Evolutionary conservation across 1,140 invertebrate species (phyloP).

Genomic region (Hirudo medicinalis): DNA sequence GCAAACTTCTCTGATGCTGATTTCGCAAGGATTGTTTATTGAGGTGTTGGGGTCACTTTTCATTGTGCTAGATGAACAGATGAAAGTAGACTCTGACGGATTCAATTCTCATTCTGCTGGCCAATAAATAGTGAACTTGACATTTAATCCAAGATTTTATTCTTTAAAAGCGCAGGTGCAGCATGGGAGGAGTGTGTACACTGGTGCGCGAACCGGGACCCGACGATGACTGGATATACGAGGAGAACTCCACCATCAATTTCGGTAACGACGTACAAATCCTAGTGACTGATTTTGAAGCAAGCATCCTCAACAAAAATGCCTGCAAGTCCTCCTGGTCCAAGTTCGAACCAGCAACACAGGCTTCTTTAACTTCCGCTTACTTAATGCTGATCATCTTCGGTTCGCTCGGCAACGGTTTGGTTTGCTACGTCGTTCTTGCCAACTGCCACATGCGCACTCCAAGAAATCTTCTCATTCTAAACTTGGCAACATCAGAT

Average conservation of each 20-base stretch:
- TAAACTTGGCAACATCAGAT: conserved; percentile 75
- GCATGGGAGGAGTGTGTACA: background rate
- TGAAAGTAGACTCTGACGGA: too few relatives aligned
- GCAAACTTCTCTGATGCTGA: too few relatives aligned
- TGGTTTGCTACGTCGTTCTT: conserved; percentile 63
- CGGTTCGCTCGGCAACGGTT: conserved; percentile 61
- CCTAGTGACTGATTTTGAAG: background rate
- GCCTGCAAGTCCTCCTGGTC: background rate
- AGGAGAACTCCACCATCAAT: background rate
- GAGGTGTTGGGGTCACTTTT: too few relatives aligned
- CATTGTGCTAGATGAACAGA: too few relatives aligned
- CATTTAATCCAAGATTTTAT: too few relatives aligned
- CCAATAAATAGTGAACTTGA: too few relatives aligned
- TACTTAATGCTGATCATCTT: conserved; percentile 62
- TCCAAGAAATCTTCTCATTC: conserved; percentile 71
- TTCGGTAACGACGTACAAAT: background rate
- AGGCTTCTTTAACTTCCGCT: conserved; percentile 49
- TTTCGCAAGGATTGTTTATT: too few relatives aligned
- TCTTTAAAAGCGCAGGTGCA: background rate
- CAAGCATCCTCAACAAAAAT: background rate
- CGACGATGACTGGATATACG: background rate
- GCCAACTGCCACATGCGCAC: conserved; percentile 69
- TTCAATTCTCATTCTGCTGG: too few relatives aligned
- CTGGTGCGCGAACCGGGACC: conserved; percentile 1
- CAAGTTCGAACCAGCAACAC: conserved; percentile 9